A percentile compares a stretch with the other conserved stretches of the same genome.
phyloP scores from a whole-genome alignment of 2,113 vertebrate genomes.

The Acanthisitta chloris region DNA sequence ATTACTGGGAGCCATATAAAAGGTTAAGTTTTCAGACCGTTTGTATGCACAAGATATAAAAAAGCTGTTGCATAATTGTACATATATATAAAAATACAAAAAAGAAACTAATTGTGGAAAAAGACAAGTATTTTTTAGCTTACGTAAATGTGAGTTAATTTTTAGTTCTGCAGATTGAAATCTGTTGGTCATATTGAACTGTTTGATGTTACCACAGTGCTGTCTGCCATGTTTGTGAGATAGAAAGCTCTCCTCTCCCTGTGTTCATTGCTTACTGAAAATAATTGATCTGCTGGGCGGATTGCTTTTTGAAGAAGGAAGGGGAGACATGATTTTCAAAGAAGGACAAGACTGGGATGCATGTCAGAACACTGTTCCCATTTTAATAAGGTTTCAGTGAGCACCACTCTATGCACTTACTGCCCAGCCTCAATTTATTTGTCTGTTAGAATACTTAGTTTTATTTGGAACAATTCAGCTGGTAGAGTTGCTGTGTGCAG shows the following conservation, averaged over 20 bases:
- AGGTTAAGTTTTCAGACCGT: neutral
- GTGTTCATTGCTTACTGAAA: neutral
- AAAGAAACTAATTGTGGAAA: neutral
- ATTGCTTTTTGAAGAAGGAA: neutral
- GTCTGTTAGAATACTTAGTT: neutral
- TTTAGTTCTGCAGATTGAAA: neutral
- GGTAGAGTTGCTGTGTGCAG: neutral
- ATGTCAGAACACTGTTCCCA: neutral
- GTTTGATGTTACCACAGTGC: neutral
- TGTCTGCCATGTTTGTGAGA: neutral
- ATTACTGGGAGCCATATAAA: neutral
- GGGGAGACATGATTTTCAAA: neutral
- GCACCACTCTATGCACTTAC: neutral
- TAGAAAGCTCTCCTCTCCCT: neutral
- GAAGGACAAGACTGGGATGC: neutral
- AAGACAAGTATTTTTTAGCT: neutral
- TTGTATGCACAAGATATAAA: neutral
- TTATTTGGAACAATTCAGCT: neutral
- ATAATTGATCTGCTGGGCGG: neutral
- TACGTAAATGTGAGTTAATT: neutral
- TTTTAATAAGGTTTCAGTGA: neutral
- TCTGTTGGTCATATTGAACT: neutral
- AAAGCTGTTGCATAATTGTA: neutral
- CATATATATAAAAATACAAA: neutral
- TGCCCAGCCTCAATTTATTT: neutral